These are phyloP conservation scores for Hydraecia micacea DNA, from an alignment of 2,888 invertebrate species.

Conservation along the genomic window DNA sequence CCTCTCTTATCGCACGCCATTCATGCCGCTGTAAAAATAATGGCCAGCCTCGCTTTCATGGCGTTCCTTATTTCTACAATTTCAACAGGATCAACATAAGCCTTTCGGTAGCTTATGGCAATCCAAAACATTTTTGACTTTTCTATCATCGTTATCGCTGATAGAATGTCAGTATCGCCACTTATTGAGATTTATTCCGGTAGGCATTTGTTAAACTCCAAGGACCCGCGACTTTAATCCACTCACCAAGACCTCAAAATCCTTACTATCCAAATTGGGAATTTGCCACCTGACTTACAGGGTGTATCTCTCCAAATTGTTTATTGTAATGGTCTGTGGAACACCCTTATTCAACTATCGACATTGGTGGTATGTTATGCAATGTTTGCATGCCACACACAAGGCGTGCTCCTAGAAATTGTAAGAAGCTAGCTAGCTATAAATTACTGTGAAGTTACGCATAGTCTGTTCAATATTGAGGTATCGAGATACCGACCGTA, in stretches of 20 bases:
- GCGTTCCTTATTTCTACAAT: no score
- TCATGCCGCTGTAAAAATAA: not conserved
- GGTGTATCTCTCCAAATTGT: conserved; percentile 10
- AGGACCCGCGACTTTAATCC: not conserved
- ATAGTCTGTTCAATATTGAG: no score
- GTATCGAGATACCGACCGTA: no score
- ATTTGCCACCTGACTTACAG: conserved; percentile 11
- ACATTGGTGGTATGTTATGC: conserved; percentile 3
- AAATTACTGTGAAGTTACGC: not conserved
- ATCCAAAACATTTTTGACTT: not conserved
- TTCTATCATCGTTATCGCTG: not conserved
- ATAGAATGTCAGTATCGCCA: not conserved
- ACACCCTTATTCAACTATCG: not conserved
- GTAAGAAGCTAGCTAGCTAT: no score
- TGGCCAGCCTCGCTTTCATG: not conserved
- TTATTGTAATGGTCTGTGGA: conserved; percentile 14
- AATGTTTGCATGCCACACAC: not conserved
- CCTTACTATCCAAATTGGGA: conserved; percentile 24
- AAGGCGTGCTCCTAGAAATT: no score
- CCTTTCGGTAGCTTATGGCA: not conserved
- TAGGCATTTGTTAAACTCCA: not conserved
- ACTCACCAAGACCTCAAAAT: not conserved
- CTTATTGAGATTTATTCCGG: not conserved
- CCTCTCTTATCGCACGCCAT: not conserved
- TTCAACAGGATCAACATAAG: not conserved